Evolutionary conservation across 1,140 invertebrate species (phyloP), one percentile per base, ranked within the genome.

Genomic region (Coelopa frigida): DNA sequence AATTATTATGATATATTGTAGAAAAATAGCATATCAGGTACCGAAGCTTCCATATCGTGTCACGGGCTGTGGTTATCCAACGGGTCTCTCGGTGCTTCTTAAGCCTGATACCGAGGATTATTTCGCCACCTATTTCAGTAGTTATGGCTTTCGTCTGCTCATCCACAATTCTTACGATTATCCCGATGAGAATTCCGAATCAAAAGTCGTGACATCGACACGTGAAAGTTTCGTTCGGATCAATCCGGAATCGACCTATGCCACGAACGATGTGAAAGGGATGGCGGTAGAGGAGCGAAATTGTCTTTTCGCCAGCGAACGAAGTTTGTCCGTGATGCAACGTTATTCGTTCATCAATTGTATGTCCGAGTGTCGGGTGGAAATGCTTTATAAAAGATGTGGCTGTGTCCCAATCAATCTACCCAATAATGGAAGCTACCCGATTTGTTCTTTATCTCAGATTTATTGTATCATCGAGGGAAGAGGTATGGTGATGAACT

Each of bases 331-430:
- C 0, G 51, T 57, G 2, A 71, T 78, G 11, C 53, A 55, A 2
- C 64, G 67, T 1, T 83, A 83, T 43, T 77, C 78, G 0, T 81
- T 77, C 47, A 71, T 76, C 42, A 84, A 84, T 53, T 84, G 82
- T 54, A 69, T 82, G 66, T 67, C 71, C 1, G 73, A 77, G 42
- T 78, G 78, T 51, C 70, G 76, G 15, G 61, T 74, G 11, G 55
- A 59, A 6, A 60, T 73, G 12, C 68, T 74, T 2, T 56, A 64
- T 2, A 45, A 58, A 3, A 53, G 55, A 2, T 84, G 82, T 51
- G 70, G 74, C 12, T 84, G 82, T 54, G 55, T 79, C 1, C 81
- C 81, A 0, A 73, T 73, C 49, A 78, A 72, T 53, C 74, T 75
- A 15, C 71, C 71, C 0, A 68, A 71, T 39, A 74, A 74, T 59